A percentile compares a stretch with the other conserved stretches of the same genome.
Conservation (phyloP, 2,797 vertebrate species). For the Hirundo rustica region DNA sequence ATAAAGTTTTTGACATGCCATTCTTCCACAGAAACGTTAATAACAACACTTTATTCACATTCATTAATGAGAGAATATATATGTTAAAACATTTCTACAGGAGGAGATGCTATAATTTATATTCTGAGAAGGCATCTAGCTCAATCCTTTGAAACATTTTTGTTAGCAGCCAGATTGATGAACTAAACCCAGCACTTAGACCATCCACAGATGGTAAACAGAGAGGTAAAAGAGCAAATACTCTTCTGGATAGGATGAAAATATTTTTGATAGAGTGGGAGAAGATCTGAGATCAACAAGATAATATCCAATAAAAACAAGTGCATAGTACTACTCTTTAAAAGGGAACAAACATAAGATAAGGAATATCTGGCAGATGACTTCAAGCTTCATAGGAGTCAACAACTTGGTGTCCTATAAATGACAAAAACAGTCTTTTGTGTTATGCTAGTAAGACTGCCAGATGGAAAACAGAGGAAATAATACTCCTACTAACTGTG, state of each 20-base stretch:
- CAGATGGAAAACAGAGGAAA: not conserved
- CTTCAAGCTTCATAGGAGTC: not conserved
- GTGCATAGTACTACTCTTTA: not conserved
- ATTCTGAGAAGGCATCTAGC: not conserved
- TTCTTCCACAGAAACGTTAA: not conserved
- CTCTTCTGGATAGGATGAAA: not conserved
- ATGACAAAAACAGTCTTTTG: not conserved
- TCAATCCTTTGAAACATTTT: not conserved
- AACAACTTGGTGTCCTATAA: not conserved
- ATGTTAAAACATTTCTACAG: not conserved
- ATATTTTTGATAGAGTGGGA: not conserved
- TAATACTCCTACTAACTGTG: not conserved
- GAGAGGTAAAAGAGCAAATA: not conserved
- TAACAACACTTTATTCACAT: not conserved
- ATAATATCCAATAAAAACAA: not conserved
- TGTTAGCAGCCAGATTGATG: not conserved
- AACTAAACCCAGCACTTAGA: not conserved
- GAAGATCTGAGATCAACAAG: not conserved
- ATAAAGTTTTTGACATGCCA: not conserved
- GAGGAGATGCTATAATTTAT: not conserved
- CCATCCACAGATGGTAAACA: not conserved
- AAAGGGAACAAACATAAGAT: not conserved
- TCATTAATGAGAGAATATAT: not conserved
- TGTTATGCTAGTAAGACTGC: not conserved
- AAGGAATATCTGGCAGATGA: not conserved